Conservation (phyloP, 2,113 vertebrate genomes). For the Orientallactaga bullata region DNA sequence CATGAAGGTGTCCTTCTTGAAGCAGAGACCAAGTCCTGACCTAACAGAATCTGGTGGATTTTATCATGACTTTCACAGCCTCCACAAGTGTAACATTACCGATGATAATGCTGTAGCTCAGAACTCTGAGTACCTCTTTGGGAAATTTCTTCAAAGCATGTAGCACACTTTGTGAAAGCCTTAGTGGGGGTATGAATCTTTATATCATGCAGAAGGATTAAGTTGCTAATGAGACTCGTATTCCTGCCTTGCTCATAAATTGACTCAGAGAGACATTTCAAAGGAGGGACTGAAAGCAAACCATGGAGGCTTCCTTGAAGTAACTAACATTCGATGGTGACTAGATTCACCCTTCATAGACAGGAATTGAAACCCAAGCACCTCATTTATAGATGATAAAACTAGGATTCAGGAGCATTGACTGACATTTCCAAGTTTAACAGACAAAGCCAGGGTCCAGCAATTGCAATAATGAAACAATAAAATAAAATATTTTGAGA, state of each 20-base stretch:
- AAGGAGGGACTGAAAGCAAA: background rate
- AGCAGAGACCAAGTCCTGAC: background rate
- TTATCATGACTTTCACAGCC: background rate
- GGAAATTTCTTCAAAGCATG: conserved; percentile 58
- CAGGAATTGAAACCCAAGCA: background rate
- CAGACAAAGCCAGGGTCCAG: background rate
- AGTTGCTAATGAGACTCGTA: conserved; percentile 39
- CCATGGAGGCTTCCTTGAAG: background rate
- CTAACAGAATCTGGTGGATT: background rate
- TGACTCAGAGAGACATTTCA: background rate
- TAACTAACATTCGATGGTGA: background rate
- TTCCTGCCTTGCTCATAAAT: conserved; percentile 20
- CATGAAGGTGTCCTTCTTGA: background rate
- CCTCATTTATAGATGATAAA: background rate
- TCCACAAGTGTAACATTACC: background rate
- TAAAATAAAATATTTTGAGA: background rate
- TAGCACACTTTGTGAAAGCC: background rate
- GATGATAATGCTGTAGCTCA: background rate
- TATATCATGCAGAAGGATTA: conserved; percentile 46
- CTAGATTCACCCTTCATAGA: background rate
- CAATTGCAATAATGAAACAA: background rate
- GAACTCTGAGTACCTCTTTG: conserved; percentile 31
- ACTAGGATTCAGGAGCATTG: background rate
- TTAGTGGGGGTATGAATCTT: conserved; percentile 9
- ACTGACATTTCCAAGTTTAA: background rate